A percentile compares a stretch with the other conserved stretches of the same genome.
Evolutionary conservation across 1,140 invertebrate species (phyloP).

Genomic region (Caerostris extrusa): DNA sequence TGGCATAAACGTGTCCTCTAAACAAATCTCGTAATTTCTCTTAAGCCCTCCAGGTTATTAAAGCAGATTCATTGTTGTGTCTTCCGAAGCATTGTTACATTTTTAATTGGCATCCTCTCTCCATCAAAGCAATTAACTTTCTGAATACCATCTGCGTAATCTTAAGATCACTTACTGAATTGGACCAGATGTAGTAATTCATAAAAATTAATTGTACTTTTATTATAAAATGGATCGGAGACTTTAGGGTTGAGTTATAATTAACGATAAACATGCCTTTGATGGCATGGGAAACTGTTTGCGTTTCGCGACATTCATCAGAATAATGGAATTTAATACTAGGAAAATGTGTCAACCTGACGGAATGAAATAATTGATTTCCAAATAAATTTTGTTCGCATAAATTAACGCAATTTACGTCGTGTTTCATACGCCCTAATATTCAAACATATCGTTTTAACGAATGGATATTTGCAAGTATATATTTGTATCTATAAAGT

Average conservation of each 20-base stretch:
- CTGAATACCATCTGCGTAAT: not conserved
- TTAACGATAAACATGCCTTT: not conserved
- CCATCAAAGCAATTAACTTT: not conserved
- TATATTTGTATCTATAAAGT: not conserved
- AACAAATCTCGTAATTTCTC: not conserved
- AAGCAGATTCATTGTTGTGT: conserved; percentile 13
- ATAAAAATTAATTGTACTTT: not conserved
- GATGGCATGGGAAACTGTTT: not conserved
- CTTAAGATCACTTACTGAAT: not conserved
- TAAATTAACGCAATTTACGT: not conserved
- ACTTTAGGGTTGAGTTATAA: not conserved
- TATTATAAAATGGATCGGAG: not conserved
- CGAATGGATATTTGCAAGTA: not conserved
- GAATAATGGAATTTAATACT: not conserved
- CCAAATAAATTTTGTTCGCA: not conserved
- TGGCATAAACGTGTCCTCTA: not conserved
- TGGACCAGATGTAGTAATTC: not conserved
- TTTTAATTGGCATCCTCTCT: not conserved
- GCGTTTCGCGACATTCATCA: not conserved
- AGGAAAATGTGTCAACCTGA: not conserved
- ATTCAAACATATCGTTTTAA: too few relatives aligned
- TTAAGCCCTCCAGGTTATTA: not conserved
- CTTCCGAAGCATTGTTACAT: not conserved
- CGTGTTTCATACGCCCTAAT: too few relatives aligned
- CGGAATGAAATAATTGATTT: not conserved